Evolutionary conservation across 37 sponge, comb jelly and placozoan genomes (phyloP).

Genomic region (Bolinopsis microptera): DNA sequence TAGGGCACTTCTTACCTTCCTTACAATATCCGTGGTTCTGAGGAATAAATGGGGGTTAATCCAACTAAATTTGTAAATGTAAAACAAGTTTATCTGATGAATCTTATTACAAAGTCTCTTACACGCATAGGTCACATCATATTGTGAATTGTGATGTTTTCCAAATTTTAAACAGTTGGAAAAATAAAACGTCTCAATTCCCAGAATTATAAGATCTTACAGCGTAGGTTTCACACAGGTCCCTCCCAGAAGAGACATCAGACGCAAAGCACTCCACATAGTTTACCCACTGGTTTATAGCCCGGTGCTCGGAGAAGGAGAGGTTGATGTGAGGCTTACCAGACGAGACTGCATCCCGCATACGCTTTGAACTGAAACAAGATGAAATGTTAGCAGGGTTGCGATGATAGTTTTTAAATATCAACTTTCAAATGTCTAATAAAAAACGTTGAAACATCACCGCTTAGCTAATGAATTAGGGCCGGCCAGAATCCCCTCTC

Average conservation of each 20-base stretch:
- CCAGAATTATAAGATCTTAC: neutral
- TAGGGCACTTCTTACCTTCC: neutral
- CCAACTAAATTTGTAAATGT: neutral
- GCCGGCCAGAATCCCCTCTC: too few species aligned
- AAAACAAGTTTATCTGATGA: neutral
- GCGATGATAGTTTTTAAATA: too few species aligned
- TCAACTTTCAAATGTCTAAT: too few species aligned
- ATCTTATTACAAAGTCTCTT: neutral
- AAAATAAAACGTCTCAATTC: neutral
- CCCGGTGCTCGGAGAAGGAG: conserved; percentile 24
- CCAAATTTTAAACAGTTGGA: too few species aligned
- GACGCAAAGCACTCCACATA: neutral
- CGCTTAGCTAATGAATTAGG: too few species aligned
- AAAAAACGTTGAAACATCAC: too few species aligned
- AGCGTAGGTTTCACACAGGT: neutral
- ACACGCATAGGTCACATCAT: neutral
- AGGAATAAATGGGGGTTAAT: neutral
- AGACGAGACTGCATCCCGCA: neutral
- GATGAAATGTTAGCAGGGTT: too few species aligned
- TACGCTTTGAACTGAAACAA: neutral
- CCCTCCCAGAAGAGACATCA: neutral
- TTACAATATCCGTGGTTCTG: conserved; percentile 14
- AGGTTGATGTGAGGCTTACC: conserved; percentile 14
- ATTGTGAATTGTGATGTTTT: too few species aligned
- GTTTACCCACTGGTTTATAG: conserved; percentile 31